Evolutionary conservation across 1,140 invertebrate genomes (phyloP).

Genomic region (Bombus sibiricus): DNA sequence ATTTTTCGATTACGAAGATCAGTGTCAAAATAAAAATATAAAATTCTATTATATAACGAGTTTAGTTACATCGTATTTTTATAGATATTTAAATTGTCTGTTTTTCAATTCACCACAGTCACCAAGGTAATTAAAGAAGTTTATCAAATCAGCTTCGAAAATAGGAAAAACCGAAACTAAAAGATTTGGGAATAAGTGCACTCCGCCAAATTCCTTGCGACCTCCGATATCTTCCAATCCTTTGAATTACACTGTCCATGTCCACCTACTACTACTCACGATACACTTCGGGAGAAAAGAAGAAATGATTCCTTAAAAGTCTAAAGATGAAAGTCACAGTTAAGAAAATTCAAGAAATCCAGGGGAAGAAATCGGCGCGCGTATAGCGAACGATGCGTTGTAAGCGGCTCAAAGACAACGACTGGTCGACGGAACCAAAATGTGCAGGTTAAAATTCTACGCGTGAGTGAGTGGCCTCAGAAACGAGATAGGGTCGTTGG

Average conservation of each 20-base stretch:
- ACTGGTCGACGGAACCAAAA: conserved; percentile 61
- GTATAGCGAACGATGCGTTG: conserved; percentile 41
- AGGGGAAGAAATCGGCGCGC: background rate
- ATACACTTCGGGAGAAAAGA: background rate
- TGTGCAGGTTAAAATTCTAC: conserved; percentile 66
- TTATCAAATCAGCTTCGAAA: background rate
- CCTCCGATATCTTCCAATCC: background rate
- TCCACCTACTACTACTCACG: background rate
- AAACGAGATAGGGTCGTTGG: conserved; percentile 58
- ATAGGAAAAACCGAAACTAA: background rate
- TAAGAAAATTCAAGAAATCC: background rate
- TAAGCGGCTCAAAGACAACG: conserved; percentile 57
- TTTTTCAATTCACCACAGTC: background rate
- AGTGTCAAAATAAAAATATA: background rate
- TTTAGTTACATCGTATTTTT: background rate
- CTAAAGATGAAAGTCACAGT: background rate
- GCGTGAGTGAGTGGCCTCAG: conserved; percentile 61
- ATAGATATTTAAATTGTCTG: background rate
- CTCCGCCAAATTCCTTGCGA: background rate
- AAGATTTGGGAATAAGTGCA: background rate
- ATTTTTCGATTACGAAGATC: background rate
- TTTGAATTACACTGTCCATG: background rate
- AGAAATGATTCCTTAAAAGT: background rate
- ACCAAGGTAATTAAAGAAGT: background rate
- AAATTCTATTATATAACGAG: background rate